Percentiles rank a stretch among this genome's conserved stretches.
phyloP scores from a whole-genome alignment of 2,888 invertebrate species.

The Seira musarum region DNA sequence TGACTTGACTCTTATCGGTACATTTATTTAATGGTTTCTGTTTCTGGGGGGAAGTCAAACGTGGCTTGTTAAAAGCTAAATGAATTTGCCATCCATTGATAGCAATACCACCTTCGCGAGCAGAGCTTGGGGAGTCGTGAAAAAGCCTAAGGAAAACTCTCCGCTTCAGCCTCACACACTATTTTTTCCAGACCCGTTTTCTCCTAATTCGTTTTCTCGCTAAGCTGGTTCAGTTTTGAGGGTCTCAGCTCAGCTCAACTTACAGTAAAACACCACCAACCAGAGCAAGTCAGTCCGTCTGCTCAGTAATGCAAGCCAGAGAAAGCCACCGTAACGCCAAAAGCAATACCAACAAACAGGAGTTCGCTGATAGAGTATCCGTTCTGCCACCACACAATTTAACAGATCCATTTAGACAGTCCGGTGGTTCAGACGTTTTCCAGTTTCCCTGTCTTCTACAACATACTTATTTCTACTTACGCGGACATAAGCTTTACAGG shows the following conservation, averaged over 20 bases:
- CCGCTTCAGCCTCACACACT: slow-evolving; percentile 7
- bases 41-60: slow-evolving; percentile 13
- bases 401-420: slow-evolving; percentile 52
- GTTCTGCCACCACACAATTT: slow-evolving; percentile 34
- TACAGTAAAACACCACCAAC: background rate
- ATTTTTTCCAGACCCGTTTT: background rate
- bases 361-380: slow-evolving; percentile 41
- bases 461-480: background rate
- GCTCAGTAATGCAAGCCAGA: too few relatives aligned
- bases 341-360: background rate
- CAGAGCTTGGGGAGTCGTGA: slow-evolving; percentile 11
- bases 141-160: slow-evolving; percentile 1
- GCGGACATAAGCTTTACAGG: background rate
- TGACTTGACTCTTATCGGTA: background rate
- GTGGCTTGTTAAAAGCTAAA: slow-evolving; percentile 19
- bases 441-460: background rate
- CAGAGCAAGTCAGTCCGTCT: too few relatives aligned
- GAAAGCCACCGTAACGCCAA: slow-evolving; percentile 7
- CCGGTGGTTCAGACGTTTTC: slow-evolving; percentile 40
- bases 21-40: slow-evolving; percentile 17
- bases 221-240: background rate
- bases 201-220: background rate
- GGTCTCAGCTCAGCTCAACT: background rate
- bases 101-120: background rate
- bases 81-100: slow-evolving; percentile 16